Evolutionary conservation across 2,113 vertebrate species (phyloP), one percentile per base, ranked within the genome.

Genomic region (Campylorhamphus procurvoides): DNA sequence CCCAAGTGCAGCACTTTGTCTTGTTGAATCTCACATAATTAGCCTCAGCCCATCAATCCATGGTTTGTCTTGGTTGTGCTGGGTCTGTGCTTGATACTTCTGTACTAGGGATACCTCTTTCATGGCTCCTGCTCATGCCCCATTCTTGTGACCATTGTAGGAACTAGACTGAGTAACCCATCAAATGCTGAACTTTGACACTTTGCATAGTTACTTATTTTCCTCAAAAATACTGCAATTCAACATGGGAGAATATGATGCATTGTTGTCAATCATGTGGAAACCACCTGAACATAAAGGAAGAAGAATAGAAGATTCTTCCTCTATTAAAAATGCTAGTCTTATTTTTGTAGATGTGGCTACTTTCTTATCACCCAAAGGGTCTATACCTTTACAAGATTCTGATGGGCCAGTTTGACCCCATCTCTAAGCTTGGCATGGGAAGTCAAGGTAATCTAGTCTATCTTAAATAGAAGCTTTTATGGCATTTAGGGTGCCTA

Each of bases 1-100:
- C 24, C 19, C 62, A 39, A 4, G 33, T 9, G 18, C 39, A 46
- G 28, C 8, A 8, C 8, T 22, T 1, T 0, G 29, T 11, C 29
- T 31, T 53, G 14, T 47, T 40, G n/a, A 55, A 40, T 14, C 5
- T 62, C 55, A 69, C 13, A 18, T 47, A 33, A 0, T 0, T 63
- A 17, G 9, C 29, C 40, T 63, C 55, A 63, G 31, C 6, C 20
- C 40, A 19, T 1, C 0, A 4, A 69, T 62, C 47, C 53, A 64
- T 35, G 1, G 60, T 60, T 19, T 81, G 19, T 3, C 33, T 63
- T 76, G 33, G 25, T 68, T 76, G 53, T 2, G 0, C 14, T 44
- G 28, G 25, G 10, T 53, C 72, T 94, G 18, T 68, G 62, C 8
- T 87, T 1, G 1, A 4, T 42, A 55, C 19, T 15, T n/a, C 76